Evolutionary conservation across 2,797 vertebrate genomes (phyloP), one percentile per base, ranked within the genome.

Genomic region (Sebastes minor): DNA sequence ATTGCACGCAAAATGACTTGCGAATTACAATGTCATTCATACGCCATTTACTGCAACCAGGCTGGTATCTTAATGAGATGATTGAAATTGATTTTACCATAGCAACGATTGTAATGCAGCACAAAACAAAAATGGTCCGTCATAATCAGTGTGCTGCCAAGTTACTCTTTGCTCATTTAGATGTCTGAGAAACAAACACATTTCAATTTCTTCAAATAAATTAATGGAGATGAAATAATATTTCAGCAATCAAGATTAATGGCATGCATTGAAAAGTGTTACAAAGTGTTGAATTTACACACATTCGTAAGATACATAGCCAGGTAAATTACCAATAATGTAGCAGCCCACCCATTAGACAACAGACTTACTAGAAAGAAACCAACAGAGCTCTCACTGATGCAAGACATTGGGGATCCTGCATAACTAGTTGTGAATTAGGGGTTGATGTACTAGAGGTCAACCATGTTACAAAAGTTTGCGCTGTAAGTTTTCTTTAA

Each of bases 151-250:
- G 25, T 56, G 57, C 59, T 83, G 77, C 63, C 60, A 68, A 25
- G 59, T 73, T 33, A 69, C 8, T 71, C 57, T 46, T 73, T 63
- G n/a, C 28, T 75, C 66, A 32, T 64, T 78, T 49, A 64, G 25
- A 71, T 64, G 1, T 60, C 56, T 42, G 14, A 69, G 60, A 65
- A 71, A 20, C 38, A 53, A 84, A 53, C 35, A 70, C 25, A 22
- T 77, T 77, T 80, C 69, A 2, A 33, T 30, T 77, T 74, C 71
- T 76, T 16, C 61, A 76, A 67, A 65, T 52, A 62, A 84, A 32
- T 60, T 56, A 20, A 68, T 61, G n/a, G 25, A 14, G 46, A 71
- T 59, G 12, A 56, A 74, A 78, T 49, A 74, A 78, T 49, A 53
- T 27, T 76, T 22, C 22, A 56, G 22, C 23, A 67, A 46, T 46